Conservation (phyloP, 1,140 invertebrate species). For the Bicyclus anynana region DNA sequence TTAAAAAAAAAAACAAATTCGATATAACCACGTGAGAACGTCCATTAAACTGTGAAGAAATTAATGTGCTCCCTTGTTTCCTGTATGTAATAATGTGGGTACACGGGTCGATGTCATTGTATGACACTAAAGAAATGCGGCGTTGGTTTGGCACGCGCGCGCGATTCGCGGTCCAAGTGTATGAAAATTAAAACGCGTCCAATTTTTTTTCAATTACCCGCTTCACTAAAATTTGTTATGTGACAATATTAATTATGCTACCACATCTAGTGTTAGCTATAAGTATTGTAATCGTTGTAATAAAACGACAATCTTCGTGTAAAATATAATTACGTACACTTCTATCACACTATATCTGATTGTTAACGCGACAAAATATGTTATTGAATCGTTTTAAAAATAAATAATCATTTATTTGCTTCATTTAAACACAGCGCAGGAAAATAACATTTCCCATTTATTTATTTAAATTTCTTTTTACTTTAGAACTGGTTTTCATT, state of each 20-base stretch:
- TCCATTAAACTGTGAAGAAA: constrained; percentile 2
- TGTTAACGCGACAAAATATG: too few species aligned
- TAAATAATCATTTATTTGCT: too few species aligned
- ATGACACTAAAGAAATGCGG: constrained; percentile 68
- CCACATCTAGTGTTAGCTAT: not conserved
- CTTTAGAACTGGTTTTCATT: too few species aligned
- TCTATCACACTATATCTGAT: too few species aligned
- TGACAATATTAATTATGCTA: not conserved
- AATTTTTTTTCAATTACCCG: constrained; percentile 30
- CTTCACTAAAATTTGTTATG: constrained; percentile 16
- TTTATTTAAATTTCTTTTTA: too few species aligned
- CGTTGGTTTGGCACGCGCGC: constrained; percentile 60
- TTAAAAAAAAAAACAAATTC: too few species aligned
- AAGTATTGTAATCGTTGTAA: not conserved
- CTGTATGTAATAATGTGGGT: constrained; percentile 41
- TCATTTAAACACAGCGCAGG: too few species aligned
- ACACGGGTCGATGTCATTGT: constrained; percentile 62
- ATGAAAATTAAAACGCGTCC: constrained; percentile 32
- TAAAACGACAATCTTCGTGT: too few species aligned
- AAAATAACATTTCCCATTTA: too few species aligned
- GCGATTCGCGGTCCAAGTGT: constrained; percentile 53
- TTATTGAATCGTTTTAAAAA: too few species aligned
- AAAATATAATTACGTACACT: too few species aligned
- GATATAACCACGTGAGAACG: constrained; percentile 10
- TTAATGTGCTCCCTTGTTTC: constrained; percentile 29